Conservation (phyloP, 2,113 vertebrate species). For the Pelvicachromis taeniatus region DNA sequence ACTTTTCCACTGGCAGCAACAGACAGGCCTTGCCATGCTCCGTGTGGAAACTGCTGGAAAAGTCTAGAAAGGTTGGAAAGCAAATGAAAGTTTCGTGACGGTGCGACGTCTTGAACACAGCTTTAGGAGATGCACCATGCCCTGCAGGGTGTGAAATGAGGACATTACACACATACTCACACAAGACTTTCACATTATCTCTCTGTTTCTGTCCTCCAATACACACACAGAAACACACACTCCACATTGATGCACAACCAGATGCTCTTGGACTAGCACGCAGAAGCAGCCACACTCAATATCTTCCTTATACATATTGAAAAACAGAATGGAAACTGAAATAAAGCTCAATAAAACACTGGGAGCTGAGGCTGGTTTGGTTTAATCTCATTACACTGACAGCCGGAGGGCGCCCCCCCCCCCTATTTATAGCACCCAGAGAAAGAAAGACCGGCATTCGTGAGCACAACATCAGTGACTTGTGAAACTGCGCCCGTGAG, state of each 20-base stretch:
- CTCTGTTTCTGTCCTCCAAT: not conserved
- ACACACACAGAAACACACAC: not conserved
- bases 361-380: constrained; percentile 64
- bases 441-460: constrained; percentile 28
- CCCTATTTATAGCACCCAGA: constrained; percentile 71
- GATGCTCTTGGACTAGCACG: constrained; percentile 15
- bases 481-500: not conserved
- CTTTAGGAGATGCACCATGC: constrained; percentile 36
- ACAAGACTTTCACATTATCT: constrained; percentile 35
- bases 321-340: constrained; percentile 54
- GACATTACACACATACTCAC: constrained; percentile 29
- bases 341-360: constrained; percentile 66
- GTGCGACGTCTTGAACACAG: constrained; percentile 5
- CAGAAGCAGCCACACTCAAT: constrained; percentile 40
- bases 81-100: not conserved
- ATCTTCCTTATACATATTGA: constrained; percentile 49
- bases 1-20: constrained; percentile 4
- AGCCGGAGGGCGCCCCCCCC: constrained; percentile 50
- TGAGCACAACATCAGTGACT: constrained; percentile 23
- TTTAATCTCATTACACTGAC: constrained; percentile 74
- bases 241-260: not conserved
- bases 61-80: not conserved
- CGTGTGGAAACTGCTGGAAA: constrained; percentile 2
- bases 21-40: not conserved
- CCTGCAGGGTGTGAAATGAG: constrained; percentile 35